Conservation (phyloP, 1,140 invertebrate species). For the Meteorus sp. region DNA sequence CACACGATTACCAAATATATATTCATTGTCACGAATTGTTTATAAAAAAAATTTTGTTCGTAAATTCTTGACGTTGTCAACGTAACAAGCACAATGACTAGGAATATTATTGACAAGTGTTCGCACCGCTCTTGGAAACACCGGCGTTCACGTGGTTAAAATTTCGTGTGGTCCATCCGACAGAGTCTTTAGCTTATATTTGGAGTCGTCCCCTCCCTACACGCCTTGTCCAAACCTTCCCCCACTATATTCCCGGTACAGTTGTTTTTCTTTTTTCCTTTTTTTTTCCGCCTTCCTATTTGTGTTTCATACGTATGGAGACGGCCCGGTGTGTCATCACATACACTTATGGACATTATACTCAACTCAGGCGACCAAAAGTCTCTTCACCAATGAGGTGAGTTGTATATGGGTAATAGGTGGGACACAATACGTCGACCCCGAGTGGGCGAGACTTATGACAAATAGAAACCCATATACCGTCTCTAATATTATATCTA, state of each 20-base stretch:
- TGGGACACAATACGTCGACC: slow-evolving; percentile 7
- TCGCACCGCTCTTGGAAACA: slow-evolving; percentile 33
- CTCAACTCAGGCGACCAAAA: slow-evolving; percentile 19
- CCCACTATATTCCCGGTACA: slow-evolving; percentile 32
- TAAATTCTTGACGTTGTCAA: slow-evolving; percentile 19
- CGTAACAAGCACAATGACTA: no score
- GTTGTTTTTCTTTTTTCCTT: neutral
- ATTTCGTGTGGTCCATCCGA: slow-evolving; percentile 57
- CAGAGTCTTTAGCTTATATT: slow-evolving; percentile 58
- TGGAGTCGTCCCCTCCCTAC: slow-evolving; percentile 42
- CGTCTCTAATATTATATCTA: no score
- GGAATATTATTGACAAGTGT: neutral
- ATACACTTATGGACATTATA: slow-evolving; percentile 2
- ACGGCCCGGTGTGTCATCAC: slow-evolving; percentile 26
- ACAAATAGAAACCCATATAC: slow-evolving; percentile 25
- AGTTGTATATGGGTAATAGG: neutral
- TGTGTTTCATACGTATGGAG: slow-evolving; percentile 35
- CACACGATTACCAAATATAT: slow-evolving; percentile 29
- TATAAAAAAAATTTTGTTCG: neutral
- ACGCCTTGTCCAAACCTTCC: slow-evolving; percentile 13
- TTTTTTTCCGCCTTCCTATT: slow-evolving; percentile 40
- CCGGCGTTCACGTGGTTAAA: slow-evolving; percentile 47
- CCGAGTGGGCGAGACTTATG: no score
- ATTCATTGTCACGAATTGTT: slow-evolving; percentile 26
- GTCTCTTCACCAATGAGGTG: slow-evolving; percentile 25